Conservation (phyloP, 2,888 invertebrate genomes). For the Silvanus unidentatus region DNA sequence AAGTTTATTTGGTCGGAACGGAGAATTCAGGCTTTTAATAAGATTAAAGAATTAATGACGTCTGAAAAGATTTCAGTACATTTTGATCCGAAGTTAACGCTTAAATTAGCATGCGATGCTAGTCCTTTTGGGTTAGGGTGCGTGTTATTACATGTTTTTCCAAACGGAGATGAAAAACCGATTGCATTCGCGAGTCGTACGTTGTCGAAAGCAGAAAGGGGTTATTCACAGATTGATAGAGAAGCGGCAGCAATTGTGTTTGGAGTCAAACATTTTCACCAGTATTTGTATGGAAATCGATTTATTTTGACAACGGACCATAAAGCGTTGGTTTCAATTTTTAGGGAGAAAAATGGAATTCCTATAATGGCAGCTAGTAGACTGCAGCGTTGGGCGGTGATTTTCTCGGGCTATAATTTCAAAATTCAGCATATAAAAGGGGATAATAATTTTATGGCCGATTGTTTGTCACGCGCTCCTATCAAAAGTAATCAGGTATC, state of each 20-base stretch:
- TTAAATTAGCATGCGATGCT: constrained; percentile 13
- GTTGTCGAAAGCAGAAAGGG: constrained; percentile 1
- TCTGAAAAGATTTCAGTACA: constrained; percentile 13
- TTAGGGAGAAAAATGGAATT: constrained; percentile 23
- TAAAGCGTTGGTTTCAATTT: constrained; percentile 9
- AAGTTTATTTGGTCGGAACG: not conserved
- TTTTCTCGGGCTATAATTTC: constrained; percentile 13
- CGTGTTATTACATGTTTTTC: constrained; percentile 1
- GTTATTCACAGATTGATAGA: constrained; percentile 4
- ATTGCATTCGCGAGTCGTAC: constrained; percentile 1
- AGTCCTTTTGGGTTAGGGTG: constrained; percentile 8
- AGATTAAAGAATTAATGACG: constrained; percentile 12
- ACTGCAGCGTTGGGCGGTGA: constrained; percentile 29
- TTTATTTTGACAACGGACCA: constrained; percentile 10
- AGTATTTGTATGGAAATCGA: constrained; percentile 31
- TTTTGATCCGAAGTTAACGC: constrained; percentile 12
- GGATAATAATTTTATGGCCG: constrained; percentile 11
- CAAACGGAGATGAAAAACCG: constrained; percentile 1
- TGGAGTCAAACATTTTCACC: constrained; percentile 31
- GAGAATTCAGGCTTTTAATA: not conserved
- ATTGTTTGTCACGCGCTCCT: constrained; percentile 11
- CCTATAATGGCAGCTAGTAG: constrained; percentile 33
- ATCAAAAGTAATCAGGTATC: constrained; percentile 1
- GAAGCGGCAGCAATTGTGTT: constrained; percentile 29
- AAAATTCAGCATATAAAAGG: constrained; percentile 12